Evolutionary conservation across 2,113 vertebrate genomes (phyloP), one percentile per base, ranked within the genome.

Genomic region (Pyrgilauda ruficollis): DNA sequence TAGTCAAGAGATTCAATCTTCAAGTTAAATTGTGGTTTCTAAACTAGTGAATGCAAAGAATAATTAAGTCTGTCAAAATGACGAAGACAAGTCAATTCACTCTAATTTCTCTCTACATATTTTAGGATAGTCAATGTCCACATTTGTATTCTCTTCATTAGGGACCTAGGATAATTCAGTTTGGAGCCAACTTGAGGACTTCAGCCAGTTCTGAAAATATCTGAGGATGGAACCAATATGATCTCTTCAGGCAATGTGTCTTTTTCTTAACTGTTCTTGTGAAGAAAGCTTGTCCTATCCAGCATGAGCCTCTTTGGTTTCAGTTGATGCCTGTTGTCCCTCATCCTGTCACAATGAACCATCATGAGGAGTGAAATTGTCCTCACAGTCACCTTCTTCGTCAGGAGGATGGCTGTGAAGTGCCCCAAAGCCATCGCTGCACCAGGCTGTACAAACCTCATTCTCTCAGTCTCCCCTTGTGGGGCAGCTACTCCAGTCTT

Each of bases 401-500:
- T 6, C 15, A 7, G 0, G 4, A 10, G 2, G 0, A 0, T 41
- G 15, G 10, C 24, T 76, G 8, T 59, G 72, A 55, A 35, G 5
- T 78, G 9, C 3, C 5, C n/a, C 4, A 9, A 75, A 62, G 6
- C 16, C 16, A 8, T 11, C 14, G 22, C 15, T 70, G 35, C 7
- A 26, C 4, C 18, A 33, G 15, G 2, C 4, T 61, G 9, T 33
- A 14, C 9, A 84, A 80, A 22, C 5, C 11, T 8, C 9, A 28
- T 7, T 61, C 5, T 79, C 13, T 2, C 20, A 79, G 15, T 3
- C 10, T 70, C 22, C 80, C 11, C 6, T 84, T 5, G 4, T 14
- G 10, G 8, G 6, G 2, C 3, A 39, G 4, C 4, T 68, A 33
- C 12, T 80, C 14, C 16, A 89, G 8, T 37, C 16, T 47, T 15